A percentile compares a stretch with the other conserved stretches of the same genome.
phyloP scores from a whole-genome alignment of 2,888 invertebrate species.

The Melieria picta region DNA sequence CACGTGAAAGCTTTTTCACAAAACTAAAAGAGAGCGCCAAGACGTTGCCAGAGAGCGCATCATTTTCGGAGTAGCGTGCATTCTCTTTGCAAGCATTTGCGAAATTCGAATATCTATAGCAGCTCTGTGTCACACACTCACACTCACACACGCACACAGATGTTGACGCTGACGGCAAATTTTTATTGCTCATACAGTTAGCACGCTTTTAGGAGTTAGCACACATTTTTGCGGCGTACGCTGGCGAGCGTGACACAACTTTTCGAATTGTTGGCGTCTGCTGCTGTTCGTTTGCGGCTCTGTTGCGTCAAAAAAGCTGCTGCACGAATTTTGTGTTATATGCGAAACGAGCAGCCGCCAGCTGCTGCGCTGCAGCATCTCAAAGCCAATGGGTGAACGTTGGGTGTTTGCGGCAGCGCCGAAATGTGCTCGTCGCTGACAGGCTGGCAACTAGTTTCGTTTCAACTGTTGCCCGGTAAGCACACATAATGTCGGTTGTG shows the following conservation, averaged over 20 bases:
- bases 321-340: too few relatives aligned
- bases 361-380: too few relatives aligned
- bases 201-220: not conserved
- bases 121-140: not conserved
- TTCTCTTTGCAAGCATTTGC: slow-evolving; percentile 24
- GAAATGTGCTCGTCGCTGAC: slow-evolving; percentile 20
- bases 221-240: not conserved
- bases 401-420: not conserved
- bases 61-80: not conserved
- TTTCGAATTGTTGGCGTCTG: not conserved
- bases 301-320: not conserved
- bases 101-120: slow-evolving; percentile 18
- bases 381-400: too few relatives aligned
- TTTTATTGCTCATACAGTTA: not conserved
- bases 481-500: slow-evolving; percentile 38
- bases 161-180: not conserved
- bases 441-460: slow-evolving; percentile 48
- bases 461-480: slow-evolving; percentile 48
- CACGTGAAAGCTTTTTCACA: not conserved
- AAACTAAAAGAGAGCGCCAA: not conserved
- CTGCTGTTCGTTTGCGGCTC: not conserved
- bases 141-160: not conserved
- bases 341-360: too few relatives aligned
- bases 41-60: not conserved
- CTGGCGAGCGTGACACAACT: not conserved